phyloP scores from a whole-genome alignment of 92 coral and sea anemone species.

The Micromussa lordhowensis region DNA sequence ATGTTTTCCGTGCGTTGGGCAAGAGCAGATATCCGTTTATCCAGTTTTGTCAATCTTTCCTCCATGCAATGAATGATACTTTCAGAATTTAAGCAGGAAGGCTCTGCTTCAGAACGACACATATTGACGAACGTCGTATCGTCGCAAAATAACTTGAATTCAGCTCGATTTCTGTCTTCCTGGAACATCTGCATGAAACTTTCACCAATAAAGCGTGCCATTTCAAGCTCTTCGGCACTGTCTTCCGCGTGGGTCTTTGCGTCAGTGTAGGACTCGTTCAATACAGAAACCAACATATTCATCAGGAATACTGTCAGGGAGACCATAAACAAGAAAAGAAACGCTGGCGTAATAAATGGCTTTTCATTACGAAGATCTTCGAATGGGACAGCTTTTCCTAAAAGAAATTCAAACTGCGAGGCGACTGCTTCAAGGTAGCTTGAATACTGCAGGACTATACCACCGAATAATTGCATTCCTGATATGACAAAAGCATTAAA shows the following conservation, averaged over 20 bases:
- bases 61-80: background rate
- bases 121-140: background rate
- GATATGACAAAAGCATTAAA: slow-evolving; percentile 44
- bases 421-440: slow-evolving; percentile 33
- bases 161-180: background rate
- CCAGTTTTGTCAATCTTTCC: slow-evolving; percentile 6
- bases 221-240: slow-evolving; percentile 23
- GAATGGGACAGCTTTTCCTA: slow-evolving; percentile 62
- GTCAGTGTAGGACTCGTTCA: slow-evolving; percentile 43
- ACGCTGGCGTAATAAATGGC: slow-evolving; percentile 15
- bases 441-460: slow-evolving; percentile 22
- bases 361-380: slow-evolving; percentile 31
- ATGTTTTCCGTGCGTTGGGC: background rate
- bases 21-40: background rate
- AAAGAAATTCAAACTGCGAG: slow-evolving; percentile 53
- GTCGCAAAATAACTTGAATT: slow-evolving; percentile 1
- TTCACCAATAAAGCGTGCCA: slow-evolving; percentile 44
- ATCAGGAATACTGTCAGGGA: slow-evolving; percentile 27
- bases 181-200: background rate
- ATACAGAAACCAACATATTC: slow-evolving; percentile 37
- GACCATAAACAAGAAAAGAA: slow-evolving; percentile 19
- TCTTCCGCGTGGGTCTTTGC: slow-evolving; percentile 21
- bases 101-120: slow-evolving; percentile 19
- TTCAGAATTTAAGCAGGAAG: slow-evolving; percentile 11
- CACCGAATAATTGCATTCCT: slow-evolving; percentile 49